Evolutionary conservation across 1,140 invertebrate species (phyloP), one percentile per base, ranked within the genome.

Genomic region (Drosophila virilis): DNA sequence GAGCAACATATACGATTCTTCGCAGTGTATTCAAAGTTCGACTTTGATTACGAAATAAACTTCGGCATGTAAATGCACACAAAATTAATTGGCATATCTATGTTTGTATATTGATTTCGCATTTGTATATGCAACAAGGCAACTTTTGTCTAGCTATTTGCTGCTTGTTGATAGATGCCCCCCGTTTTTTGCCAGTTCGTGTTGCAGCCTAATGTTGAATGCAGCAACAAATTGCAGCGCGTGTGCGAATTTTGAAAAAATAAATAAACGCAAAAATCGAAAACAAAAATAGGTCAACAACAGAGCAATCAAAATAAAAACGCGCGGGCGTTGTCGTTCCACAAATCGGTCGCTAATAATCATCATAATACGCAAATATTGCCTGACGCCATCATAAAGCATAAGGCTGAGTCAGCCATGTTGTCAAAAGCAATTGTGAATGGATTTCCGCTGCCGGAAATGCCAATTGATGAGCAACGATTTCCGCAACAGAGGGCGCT

Each of bases 181-280:
- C 48, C 42, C 48, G 48, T 59, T 69, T 43, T 69, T 43, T 28
- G 52, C 15, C 83, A 86, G 83, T 88, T 89, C 73, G 52, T 59
- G 69, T 74, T 83, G 83, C 77, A 89, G 69, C 73, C 73, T 33
- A 51, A 35, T 69, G 84, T 83, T 88, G 84, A 89, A 48, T 80
- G 83, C 84, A 74, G 69, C 77, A 74, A 71, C 57, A 61, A 69
- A 57, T 64, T 73, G 46, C 15, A 59, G 66, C 45, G 70, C 60
- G 61, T 48, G 38, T 60, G 42, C 42, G 1, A 62, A 57, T 54
- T 46, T 28, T 3, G 22, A 55, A 51, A 51, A 42, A 35, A 32
- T 42, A 45, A 52, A 33, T 33, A 38, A 51, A 50, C 17, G 9
- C 1, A 12, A 28, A 28, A 28, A 5, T 28, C 46, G 4, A 32